Conservation (phyloP, 1,140 invertebrate genomes). For the Maconellicoccus hirsutus region DNA sequence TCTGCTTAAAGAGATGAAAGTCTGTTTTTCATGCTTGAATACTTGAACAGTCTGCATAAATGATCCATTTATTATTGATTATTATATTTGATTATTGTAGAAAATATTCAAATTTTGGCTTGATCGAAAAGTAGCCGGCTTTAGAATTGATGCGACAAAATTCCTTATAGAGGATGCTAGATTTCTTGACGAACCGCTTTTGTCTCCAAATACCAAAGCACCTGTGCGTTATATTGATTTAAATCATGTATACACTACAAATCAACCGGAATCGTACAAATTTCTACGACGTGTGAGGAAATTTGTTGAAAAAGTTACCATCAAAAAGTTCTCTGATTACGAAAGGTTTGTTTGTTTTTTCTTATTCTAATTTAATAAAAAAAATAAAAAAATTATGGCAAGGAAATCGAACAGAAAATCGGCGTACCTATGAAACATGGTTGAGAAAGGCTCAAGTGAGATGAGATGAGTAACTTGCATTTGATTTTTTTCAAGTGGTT, state of each 20-base stretch:
- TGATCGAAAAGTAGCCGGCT: slow-evolving; percentile 53
- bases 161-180: slow-evolving; percentile 37
- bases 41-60: too few species aligned
- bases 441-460: too few species aligned
- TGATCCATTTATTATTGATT: neutral
- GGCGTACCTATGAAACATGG: too few species aligned
- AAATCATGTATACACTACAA: slow-evolving; percentile 48
- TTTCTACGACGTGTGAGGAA: slow-evolving; percentile 49
- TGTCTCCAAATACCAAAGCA: neutral
- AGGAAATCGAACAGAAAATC: too few species aligned
- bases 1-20: slow-evolving; percentile 50
- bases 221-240: slow-evolving; percentile 32
- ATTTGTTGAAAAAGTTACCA: slow-evolving; percentile 39
- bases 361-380: neutral
- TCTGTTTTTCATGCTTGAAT: too few species aligned
- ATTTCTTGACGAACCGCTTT: slow-evolving; percentile 34
- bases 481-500: too few species aligned
- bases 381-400: slow-evolving; percentile 17
- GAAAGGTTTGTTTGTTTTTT: neutral
- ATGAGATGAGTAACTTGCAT: too few species aligned
- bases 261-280: slow-evolving; percentile 45
- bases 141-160: slow-evolving; percentile 48
- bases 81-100: slow-evolving; percentile 31
- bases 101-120: slow-evolving; percentile 49
- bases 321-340: neutral